Evolutionary conservation across 2,888 invertebrate genomes (phyloP).

Genomic region (Dione vanillae): DNA sequence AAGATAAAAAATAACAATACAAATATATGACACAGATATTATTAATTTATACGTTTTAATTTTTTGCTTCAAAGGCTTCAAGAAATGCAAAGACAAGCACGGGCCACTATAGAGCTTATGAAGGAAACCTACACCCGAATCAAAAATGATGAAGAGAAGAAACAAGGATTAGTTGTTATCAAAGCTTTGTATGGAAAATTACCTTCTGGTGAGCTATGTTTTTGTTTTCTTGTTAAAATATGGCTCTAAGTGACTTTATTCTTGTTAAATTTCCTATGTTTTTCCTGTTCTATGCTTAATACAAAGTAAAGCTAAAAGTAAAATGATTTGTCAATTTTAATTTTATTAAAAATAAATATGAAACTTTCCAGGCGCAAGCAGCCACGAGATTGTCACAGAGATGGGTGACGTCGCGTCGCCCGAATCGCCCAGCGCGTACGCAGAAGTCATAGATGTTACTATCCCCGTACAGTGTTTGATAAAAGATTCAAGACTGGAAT

Average conservation of each 20-base stretch:
- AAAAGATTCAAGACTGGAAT: conserved; percentile 93
- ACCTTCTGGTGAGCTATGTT: conserved; percentile 64
- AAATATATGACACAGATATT: too few relatives aligned
- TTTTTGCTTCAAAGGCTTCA: conserved; percentile 79
- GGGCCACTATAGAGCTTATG: conserved; percentile 95
- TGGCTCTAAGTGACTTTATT: too few relatives aligned
- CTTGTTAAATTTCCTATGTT: too few relatives aligned
- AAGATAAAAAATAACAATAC: too few relatives aligned
- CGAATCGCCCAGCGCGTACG: conserved; percentile 57
- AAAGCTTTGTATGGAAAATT: conserved; percentile 93
- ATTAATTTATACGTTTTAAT: too few relatives aligned
- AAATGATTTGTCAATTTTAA: too few relatives aligned
- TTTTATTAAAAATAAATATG: neutral
- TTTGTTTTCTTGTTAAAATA: too few relatives aligned
- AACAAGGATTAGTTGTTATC: conserved; percentile 93
- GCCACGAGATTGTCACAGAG: conserved; percentile 58
- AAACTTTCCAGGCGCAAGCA: neutral
- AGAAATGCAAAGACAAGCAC: conserved; percentile 93
- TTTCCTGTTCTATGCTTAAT: too few relatives aligned
- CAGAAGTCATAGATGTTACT: conserved; percentile 94
- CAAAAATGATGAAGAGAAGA: conserved; percentile 90
- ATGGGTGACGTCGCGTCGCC: conserved; percentile 61
- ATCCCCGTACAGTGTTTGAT: conserved; percentile 97
- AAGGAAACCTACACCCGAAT: conserved; percentile 94
- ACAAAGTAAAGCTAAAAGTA: too few relatives aligned